phyloP scores from a whole-genome alignment of 2,113 vertebrate genomes.

The Plectropomus leopardus region DNA sequence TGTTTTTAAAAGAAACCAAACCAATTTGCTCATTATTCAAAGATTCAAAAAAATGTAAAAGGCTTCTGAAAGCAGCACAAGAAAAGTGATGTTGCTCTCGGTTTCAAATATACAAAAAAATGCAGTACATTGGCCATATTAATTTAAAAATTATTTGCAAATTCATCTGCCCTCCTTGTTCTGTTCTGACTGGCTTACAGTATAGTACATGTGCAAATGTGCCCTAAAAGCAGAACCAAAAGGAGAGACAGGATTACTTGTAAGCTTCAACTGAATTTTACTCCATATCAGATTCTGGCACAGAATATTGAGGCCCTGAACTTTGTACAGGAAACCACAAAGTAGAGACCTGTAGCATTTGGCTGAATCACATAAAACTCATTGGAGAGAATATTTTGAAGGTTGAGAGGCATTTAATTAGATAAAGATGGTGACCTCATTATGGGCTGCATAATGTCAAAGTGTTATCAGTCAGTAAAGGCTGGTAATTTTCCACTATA shows the following conservation, averaged over 20 bases:
- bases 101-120: too few species aligned
- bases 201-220: neutral
- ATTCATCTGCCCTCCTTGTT: neutral
- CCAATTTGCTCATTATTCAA: too few species aligned
- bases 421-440: neutral
- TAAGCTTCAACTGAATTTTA: constrained; percentile 8
- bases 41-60: too few species aligned
- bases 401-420: neutral
- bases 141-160: neutral
- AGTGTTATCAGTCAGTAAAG: constrained; percentile 24
- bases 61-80: too few species aligned
- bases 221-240: neutral
- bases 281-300: neutral
- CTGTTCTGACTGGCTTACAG: neutral
- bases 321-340: neutral
- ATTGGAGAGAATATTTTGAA: neutral
- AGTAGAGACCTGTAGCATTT: too few species aligned
- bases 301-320: neutral
- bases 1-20: too few species aligned
- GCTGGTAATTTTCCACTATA: neutral
- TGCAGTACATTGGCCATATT: neutral
- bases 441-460: neutral
- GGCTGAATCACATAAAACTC: too few species aligned
- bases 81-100: too few species aligned
- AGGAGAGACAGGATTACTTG: neutral